Percentiles rank a stretch among this genome's conserved stretches.
phyloP scores from a whole-genome alignment of 2,797 vertebrate species.

The Eospalax fontanierii region DNA sequence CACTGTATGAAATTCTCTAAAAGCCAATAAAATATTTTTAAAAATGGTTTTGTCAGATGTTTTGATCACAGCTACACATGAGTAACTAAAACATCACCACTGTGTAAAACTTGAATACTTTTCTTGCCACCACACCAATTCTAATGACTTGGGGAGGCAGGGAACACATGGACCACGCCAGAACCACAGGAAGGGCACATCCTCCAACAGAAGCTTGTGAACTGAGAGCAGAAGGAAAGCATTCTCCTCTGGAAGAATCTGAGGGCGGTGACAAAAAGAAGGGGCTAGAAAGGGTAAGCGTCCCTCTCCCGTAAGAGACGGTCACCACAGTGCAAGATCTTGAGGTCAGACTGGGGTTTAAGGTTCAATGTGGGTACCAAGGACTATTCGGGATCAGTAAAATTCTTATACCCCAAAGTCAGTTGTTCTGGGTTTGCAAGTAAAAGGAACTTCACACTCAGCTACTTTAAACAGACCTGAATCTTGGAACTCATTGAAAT shows the following conservation, averaged over 20 bases:
- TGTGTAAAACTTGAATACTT: neutral
- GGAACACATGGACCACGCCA: too few relatives aligned
- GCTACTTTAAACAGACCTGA: too few relatives aligned
- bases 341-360: neutral
- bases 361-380: neutral
- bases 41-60: neutral
- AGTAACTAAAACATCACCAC: neutral
- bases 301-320: too few relatives aligned
- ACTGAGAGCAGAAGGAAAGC: neutral
- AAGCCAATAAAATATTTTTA: too few relatives aligned
- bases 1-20: too few relatives aligned
- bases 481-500: neutral
- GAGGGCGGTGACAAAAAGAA: neutral
- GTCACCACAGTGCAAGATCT: neutral
- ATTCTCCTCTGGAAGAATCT: rapidly evolving
- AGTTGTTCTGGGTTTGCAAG: neutral
- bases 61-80: neutral
- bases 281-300: neutral
- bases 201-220: neutral
- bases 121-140: neutral
- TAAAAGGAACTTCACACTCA: neutral
- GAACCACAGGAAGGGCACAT: neutral
- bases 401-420: neutral
- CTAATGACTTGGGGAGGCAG: neutral
- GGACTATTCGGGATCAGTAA: neutral